These are phyloP conservation scores for Aphelinus certus DNA, from an alignment of 1,140 invertebrate species.

Conservation along the genomic window DNA sequence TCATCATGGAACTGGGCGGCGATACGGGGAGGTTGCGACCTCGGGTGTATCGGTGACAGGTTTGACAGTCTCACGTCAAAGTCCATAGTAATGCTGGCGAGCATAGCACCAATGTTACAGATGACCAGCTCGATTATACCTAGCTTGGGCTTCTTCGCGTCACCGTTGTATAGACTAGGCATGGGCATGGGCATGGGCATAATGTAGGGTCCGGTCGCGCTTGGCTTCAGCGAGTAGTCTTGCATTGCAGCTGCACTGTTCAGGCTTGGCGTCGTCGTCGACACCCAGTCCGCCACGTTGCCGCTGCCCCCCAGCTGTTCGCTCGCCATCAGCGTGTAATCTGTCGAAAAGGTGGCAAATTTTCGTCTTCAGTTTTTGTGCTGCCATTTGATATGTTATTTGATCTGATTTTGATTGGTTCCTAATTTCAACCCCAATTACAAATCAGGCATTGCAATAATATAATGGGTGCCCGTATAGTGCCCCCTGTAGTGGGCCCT, in stretches of 20 bases:
- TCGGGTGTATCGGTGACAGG: conserved; percentile 83
- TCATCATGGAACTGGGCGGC: conserved; percentile 51
- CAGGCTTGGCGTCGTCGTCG: conserved; percentile 24
- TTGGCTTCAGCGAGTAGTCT: conserved; percentile 69
- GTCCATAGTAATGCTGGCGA: conserved; percentile 88
- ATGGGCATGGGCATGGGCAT: conserved; percentile 74
- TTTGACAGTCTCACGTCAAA: conserved; percentile 91
- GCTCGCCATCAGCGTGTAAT: conserved; percentile 33
- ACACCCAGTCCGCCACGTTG: conserved; percentile 54
- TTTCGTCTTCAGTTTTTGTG: not conserved
- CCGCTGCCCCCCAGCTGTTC: conserved; percentile 28
- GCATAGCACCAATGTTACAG: conserved; percentile 89
- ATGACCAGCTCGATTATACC: conserved; percentile 84
- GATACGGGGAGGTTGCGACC: conserved; percentile 72
- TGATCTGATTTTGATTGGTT: not conserved
- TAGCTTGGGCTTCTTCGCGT: conserved; percentile 75
- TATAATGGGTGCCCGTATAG: not conserved
- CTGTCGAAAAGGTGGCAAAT: conserved; percentile 4
- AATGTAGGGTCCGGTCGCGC: conserved; percentile 58
- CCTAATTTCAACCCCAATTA: not conserved
- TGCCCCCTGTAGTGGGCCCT: no score
- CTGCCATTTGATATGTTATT: not conserved
- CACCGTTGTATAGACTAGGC: conserved; percentile 79
- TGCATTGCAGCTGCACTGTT: conserved; percentile 40
- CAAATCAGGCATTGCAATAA: conserved; percentile 11